Conservation (phyloP, 1,140 invertebrate genomes). For the Aphidius ervi region DNA sequence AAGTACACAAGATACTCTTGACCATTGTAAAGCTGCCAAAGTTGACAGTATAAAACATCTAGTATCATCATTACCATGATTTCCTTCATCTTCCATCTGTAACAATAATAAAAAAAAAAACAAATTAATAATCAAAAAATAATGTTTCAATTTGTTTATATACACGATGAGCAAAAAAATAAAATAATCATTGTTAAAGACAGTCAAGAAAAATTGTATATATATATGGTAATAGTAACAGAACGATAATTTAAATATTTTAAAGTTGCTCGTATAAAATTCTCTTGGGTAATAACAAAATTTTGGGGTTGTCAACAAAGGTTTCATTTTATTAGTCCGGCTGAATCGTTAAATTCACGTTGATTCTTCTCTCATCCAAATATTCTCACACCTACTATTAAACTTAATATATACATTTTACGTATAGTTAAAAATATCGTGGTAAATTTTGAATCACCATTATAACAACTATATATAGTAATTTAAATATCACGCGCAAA, state of each 20-base stretch:
- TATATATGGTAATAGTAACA: not conserved
- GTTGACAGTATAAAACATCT: slow-evolving; percentile 89
- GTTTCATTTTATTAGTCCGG: slow-evolving; percentile 24
- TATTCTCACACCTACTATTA: too few relatives aligned
- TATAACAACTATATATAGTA: too few relatives aligned
- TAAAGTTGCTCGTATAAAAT: slow-evolving; percentile 17
- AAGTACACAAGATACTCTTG: slow-evolving; percentile 79
- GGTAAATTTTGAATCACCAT: too few relatives aligned
- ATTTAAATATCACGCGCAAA: slow-evolving; percentile 2
- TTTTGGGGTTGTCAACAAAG: slow-evolving; percentile 40
- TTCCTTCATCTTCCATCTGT: slow-evolving; percentile 95
- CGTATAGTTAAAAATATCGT: too few relatives aligned
- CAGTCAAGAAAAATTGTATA: not conserved
- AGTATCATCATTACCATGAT: slow-evolving; percentile 95
- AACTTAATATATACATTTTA: too few relatives aligned
- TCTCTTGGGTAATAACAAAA: slow-evolving; percentile 20
- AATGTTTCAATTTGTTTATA: too few relatives aligned
- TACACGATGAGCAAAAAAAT: too few relatives aligned
- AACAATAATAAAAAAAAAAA: slow-evolving; percentile 48
- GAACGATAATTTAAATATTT: slow-evolving; percentile 27
- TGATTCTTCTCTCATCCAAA: not conserved
- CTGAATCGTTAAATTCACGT: slow-evolving; percentile 41
- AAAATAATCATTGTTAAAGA: not conserved
- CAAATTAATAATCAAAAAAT: slow-evolving; percentile 5
- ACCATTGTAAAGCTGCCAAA: slow-evolving; percentile 78